These are phyloP conservation scores for Trididemnum clinides DNA, from an alignment of 23 tunicate genomes.

Conservation along the genomic window DNA sequence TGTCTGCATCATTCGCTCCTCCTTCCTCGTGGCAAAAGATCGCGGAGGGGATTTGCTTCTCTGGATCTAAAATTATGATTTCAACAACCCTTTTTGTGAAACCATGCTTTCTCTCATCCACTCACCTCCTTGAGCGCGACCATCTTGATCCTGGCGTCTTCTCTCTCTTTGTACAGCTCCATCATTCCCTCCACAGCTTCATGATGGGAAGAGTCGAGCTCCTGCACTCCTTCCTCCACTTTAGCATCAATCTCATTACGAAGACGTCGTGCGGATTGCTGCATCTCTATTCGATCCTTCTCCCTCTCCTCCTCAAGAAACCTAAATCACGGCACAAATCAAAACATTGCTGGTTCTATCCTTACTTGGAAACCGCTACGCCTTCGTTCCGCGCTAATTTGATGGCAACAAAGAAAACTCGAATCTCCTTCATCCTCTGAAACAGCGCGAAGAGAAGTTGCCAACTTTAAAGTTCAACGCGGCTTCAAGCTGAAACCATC, in stretches of 20 bases:
- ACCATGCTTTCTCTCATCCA: neutral
- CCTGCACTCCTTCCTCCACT: constrained; percentile 47
- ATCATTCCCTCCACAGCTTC: constrained; percentile 64
- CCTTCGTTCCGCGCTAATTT: too few relatives aligned
- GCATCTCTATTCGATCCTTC: constrained; percentile 45
- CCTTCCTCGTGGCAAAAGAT: constrained; percentile 1
- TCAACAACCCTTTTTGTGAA: too few relatives aligned
- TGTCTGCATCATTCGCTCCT: constrained; percentile 52
- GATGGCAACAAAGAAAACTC: too few relatives aligned
- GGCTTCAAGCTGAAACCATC: too few relatives aligned
- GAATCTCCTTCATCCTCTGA: too few relatives aligned
- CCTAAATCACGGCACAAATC: too few relatives aligned
- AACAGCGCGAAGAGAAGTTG: too few relatives aligned
- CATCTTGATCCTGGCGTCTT: constrained; percentile 34
- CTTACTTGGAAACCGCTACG: too few relatives aligned
- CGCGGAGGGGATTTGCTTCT: constrained; percentile 57
- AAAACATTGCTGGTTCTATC: too few relatives aligned
- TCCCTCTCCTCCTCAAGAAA: constrained; percentile 70
- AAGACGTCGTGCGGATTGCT: constrained; percentile 38
- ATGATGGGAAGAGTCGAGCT: constrained; percentile 51
- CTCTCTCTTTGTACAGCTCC: constrained; percentile 54
- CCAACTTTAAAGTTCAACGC: too few relatives aligned
- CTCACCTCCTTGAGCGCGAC: constrained; percentile 58
- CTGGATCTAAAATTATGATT: constrained; percentile 72
- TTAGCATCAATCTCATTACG: constrained; percentile 55